These are phyloP conservation scores for Congeria kusceri DNA, from an alignment of 2,888 invertebrate genomes.

Conservation along the genomic window DNA sequence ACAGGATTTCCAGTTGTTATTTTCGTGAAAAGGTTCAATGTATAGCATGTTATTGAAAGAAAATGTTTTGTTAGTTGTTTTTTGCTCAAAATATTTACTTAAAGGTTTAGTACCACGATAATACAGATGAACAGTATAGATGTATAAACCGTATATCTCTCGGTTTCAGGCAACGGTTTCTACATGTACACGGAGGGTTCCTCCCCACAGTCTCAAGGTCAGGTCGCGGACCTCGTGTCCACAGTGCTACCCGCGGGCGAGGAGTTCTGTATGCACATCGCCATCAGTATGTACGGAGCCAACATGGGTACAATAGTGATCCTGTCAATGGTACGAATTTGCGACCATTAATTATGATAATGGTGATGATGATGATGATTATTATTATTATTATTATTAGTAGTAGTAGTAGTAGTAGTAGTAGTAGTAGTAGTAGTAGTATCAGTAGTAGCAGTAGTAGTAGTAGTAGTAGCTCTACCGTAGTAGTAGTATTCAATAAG, in stretches of 20 bases:
- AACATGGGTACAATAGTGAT: slow-evolving; percentile 46
- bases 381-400: too few species aligned
- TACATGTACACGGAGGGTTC: slow-evolving; percentile 48
- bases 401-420: slow-evolving; percentile 6
- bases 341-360: not conserved
- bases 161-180: slow-evolving; percentile 30
- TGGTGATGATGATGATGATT: too few species aligned
- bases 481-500: too few species aligned
- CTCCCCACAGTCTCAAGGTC: slow-evolving; percentile 1
- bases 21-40: too few species aligned
- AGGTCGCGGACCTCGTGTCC: slow-evolving; percentile 36
- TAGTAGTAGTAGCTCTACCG: not conserved
- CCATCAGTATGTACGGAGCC: slow-evolving; percentile 44
- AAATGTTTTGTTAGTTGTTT: too few species aligned
- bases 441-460: too few species aligned
- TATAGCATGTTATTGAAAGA: too few species aligned
- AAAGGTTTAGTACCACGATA: too few species aligned
- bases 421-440: not conserved
- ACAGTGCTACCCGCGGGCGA: slow-evolving; percentile 34
- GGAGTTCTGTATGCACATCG: slow-evolving; percentile 40
- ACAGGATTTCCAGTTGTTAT: too few species aligned
- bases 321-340: slow-evolving; percentile 14
- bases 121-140: too few species aligned
- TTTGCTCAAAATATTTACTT: too few species aligned
- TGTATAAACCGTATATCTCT: not conserved